Base-by-base conservation (phyloP, 2,888 invertebrate species). In the Amorpha juglandis region DNA sequence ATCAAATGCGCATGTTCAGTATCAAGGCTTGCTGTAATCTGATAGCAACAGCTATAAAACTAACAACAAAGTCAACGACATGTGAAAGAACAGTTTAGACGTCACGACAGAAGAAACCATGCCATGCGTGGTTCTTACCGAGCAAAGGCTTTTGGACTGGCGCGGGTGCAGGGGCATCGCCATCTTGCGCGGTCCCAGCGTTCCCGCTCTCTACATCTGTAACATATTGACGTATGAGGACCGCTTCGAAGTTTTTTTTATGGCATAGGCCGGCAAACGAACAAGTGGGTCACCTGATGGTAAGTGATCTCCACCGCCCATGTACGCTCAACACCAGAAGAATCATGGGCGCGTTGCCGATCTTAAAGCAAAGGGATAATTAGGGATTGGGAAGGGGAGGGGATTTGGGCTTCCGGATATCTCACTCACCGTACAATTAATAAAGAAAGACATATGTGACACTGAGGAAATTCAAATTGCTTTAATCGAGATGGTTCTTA, bases 161-260 rank as follows among this genome's bases (percentile, higher is more conserved):
- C 53, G 77, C 65, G 51, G 42, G 58, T 6, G 76, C 69, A 62
- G 77, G 78, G 35, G 77, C 77, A 55, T 75, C 82, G 69, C 76
- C 78, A 69, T 83, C 81, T 35, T 63, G 58, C 52, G 78, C 74
- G 65, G 77, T 62, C 68, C 71, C 78, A 48, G 77, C 76, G 69
- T 79, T 81, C 69, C 85, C 86, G 77, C 74, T 70, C 74, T 90
- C 90, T 87, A 90, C 77, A 89, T 91, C 91, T 91, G 91, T 65
- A 91, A 91, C 53, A 66, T 33, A 63, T 12, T 33, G 16, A 48
- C 16, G 9, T 7, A 47, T 63, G 52, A 21, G 27, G 45, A 52
- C 35, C 27, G 27, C 33, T 33, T 21, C 62, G 6, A 14, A 11
- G 16, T 27, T 27, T 27, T 27, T 27, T 27, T 27, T 27, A 27